phyloP scores from a whole-genome alignment of 2,888 invertebrate species.

The Temnothorax ravouxi region DNA sequence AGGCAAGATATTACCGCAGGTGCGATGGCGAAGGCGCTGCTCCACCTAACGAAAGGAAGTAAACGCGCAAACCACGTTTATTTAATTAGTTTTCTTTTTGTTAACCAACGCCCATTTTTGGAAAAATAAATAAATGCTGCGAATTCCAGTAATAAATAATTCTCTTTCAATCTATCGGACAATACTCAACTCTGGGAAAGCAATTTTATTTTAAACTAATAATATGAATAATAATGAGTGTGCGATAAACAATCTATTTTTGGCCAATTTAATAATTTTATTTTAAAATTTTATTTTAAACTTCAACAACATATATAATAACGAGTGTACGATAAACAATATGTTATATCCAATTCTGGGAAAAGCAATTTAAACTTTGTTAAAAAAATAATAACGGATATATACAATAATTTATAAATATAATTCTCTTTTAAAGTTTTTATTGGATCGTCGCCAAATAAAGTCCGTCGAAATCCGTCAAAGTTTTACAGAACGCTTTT shows the following conservation, averaged over 20 bases:
- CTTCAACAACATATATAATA: neutral
- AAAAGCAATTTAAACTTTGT: neutral
- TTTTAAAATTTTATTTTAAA: neutral
- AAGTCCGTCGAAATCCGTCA: neutral
- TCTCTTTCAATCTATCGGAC: neutral
- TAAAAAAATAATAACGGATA: neutral
- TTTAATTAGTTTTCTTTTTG: neutral
- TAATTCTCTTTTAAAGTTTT: neutral
- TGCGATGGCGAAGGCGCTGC: constrained; percentile 89
- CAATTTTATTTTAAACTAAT: neutral
- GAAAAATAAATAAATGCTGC: neutral
- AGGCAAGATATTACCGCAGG: constrained; percentile 89
- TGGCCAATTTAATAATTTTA: neutral
- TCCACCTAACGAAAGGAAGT: constrained; percentile 86
- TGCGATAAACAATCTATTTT: neutral
- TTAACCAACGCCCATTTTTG: neutral
- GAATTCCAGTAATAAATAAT: neutral
- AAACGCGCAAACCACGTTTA: neutral
- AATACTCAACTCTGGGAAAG: neutral
- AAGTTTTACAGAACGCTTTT: neutral
- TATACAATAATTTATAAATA: neutral
- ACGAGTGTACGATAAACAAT: neutral
- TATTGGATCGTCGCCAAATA: no score
- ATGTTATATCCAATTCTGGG: neutral
- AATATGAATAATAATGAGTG: no score